These are phyloP conservation scores for Pentalonia nigronervosa DNA, from an alignment of 1,140 invertebrate genomes.

Conservation along the genomic window DNA sequence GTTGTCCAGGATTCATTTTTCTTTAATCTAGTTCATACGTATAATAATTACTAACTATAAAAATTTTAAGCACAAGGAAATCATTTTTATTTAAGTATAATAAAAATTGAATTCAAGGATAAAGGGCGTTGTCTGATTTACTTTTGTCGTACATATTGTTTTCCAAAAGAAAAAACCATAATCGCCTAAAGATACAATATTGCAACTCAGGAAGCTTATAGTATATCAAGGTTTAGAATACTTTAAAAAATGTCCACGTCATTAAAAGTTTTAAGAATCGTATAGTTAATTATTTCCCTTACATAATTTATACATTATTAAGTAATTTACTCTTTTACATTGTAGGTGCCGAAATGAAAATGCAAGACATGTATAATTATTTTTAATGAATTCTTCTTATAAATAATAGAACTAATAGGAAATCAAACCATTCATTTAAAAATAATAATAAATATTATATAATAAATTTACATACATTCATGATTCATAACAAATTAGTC, in stretches of 20 bases:
- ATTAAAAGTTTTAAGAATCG: slow-evolving; percentile 11
- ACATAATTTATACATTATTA: neutral
- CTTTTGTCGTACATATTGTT: neutral
- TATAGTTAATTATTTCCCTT: slow-evolving; percentile 18
- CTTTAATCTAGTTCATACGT: neutral
- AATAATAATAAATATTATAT: neutral
- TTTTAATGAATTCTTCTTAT: neutral
- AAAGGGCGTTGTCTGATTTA: slow-evolving; percentile 6
- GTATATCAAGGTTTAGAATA: slow-evolving; percentile 8
- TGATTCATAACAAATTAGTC: neutral
- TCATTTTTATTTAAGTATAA: slow-evolving; percentile 23
- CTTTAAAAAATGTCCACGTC: neutral
- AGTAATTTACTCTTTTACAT: neutral
- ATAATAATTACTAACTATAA: neutral
- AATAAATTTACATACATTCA: neutral
- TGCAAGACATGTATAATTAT: neutral
- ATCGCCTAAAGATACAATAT: slow-evolving; percentile 1
- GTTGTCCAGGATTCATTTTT: neutral
- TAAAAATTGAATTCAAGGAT: slow-evolving; percentile 27
- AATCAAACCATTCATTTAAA: neutral
- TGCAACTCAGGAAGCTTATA: slow-evolving; percentile 12
- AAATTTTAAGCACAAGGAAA: neutral
- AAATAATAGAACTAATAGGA: neutral
- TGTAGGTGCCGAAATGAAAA: neutral
- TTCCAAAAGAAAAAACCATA: neutral